Evolutionary conservation across 2,797 vertebrate species (phyloP).

Genomic region (Dendrocincla fuliginosa): DNA sequence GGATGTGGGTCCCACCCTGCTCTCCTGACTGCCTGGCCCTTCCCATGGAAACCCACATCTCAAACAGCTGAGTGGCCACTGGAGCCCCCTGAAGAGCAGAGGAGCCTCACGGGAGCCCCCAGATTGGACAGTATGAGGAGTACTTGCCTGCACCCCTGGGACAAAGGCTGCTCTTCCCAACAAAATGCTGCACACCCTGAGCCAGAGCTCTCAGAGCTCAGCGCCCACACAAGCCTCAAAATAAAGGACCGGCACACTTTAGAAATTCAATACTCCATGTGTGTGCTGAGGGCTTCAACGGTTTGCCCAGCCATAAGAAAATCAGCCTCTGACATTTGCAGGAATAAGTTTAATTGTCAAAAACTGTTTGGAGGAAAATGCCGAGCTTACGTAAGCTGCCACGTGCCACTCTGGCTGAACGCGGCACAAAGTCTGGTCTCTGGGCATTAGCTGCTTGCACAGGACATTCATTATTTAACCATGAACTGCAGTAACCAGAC

Average conservation of each 20-base stretch:
- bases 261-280: not conserved
- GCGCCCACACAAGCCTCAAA: not conserved
- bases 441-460: not conserved
- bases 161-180: not conserved
- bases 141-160: accelerated
- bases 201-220: not conserved
- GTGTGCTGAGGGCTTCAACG: not conserved
- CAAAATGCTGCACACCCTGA: accelerated
- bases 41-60: not conserved
- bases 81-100: not conserved
- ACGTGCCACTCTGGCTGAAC: not conserved
- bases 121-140: accelerated
- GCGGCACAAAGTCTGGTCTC: not conserved
- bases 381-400: not conserved
- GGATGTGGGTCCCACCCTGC: not conserved
- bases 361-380: not conserved
- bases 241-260: not conserved
- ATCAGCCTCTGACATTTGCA: not conserved
- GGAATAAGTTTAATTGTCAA: not conserved
- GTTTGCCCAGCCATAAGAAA: not conserved
- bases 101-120: not conserved
- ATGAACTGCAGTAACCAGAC: not conserved
- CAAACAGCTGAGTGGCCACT: accelerated
- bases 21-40: not conserved
- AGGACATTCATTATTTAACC: not conserved